Conservation (phyloP, 1,140 invertebrate genomes). For the Nymphalis io region DNA sequence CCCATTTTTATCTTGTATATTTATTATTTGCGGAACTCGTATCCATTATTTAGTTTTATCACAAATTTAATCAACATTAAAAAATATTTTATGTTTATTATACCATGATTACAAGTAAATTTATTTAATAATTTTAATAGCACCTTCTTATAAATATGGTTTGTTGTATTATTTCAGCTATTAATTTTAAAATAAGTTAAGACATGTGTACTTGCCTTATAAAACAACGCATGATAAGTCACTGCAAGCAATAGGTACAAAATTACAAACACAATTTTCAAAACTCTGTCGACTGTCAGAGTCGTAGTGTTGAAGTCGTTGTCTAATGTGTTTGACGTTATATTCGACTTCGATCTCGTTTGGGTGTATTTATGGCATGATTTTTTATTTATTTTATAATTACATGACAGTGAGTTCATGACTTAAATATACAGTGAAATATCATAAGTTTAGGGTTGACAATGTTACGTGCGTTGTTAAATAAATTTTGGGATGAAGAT, state of each 20-base stretch:
- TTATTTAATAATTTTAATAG: no score
- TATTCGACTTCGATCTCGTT: constrained; percentile 33
- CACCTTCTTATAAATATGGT: no score
- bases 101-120: no score
- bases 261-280: neutral
- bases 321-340: constrained; percentile 15
- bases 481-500: constrained; percentile 90
- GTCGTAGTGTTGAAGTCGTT: constrained; percentile 10
- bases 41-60: no score
- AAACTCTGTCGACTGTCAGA: constrained; percentile 2
- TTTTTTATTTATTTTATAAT: constrained; percentile 43
- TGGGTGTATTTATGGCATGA: constrained; percentile 55
- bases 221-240: neutral
- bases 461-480: constrained; percentile 72
- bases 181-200: no score
- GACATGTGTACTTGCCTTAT: no score
- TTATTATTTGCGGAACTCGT: no score
- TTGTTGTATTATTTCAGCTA: no score
- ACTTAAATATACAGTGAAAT: constrained; percentile 24
- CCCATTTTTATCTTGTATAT: no score
- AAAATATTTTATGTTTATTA: no score
- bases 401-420: constrained; percentile 16
- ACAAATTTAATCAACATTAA: no score
- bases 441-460: constrained; percentile 26
- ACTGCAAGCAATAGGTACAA: neutral